Evolutionary conservation across 2,113 vertebrate species (phyloP).

Genomic region (Plecotus auritus): DNA sequence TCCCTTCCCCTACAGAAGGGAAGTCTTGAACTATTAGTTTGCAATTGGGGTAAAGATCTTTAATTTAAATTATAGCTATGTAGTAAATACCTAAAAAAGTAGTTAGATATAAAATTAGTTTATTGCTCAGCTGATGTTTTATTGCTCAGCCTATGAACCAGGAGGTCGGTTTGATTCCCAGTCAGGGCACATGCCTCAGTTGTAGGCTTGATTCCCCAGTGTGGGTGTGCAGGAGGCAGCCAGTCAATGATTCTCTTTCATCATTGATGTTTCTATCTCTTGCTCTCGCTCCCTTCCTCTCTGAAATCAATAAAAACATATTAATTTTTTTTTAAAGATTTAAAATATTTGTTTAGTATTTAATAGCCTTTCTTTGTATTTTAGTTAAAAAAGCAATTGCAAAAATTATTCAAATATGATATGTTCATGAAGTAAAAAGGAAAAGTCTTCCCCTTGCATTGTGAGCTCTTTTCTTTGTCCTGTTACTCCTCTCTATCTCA

Average conservation of each 20-base stretch:
- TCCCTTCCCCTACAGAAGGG: neutral
- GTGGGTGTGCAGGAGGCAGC: too few species aligned
- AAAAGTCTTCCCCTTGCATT: neutral
- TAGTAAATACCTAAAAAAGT: neutral
- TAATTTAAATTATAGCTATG: slow-evolving; percentile 16
- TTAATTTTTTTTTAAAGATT: too few species aligned
- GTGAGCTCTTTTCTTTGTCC: neutral
- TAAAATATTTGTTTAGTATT: neutral
- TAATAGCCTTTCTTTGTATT: slow-evolving; percentile 19
- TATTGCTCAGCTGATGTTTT: neutral
- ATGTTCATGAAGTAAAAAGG: neutral
- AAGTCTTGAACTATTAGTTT: neutral
- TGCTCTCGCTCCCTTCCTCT: too few species aligned
- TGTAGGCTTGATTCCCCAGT: too few species aligned
- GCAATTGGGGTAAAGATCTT: neutral
- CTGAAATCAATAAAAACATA: too few species aligned
- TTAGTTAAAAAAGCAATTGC: slow-evolving; percentile 31
- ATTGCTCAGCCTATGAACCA: neutral
- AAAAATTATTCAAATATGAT: neutral
- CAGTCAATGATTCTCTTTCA: too few species aligned
- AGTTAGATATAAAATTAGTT: slow-evolving; percentile 14
- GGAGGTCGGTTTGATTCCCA: too few species aligned
- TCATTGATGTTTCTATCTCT: too few species aligned
- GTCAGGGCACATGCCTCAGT: too few species aligned
- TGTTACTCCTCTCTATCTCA: neutral